Evolutionary conservation across 2,797 vertebrate species (phyloP), one percentile per base, ranked within the genome.

Genomic region (Allenopithecus nigroviridis): DNA sequence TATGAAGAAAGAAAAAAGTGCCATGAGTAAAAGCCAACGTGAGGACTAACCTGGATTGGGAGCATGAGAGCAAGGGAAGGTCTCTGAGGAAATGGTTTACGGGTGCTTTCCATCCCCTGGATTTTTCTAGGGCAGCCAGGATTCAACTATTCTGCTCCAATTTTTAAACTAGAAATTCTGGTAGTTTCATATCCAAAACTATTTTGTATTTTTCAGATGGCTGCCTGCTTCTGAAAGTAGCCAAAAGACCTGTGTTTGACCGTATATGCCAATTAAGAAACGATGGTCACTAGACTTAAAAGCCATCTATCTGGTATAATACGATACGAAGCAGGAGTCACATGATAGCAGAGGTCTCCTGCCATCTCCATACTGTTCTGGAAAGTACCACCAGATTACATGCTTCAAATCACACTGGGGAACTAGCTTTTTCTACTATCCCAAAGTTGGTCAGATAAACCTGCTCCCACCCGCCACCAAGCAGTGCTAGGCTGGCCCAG

Each of bases 201-300:
- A n/a, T n/a, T n/a, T n/a, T n/a, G 0, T 74, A 64, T 68, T 91
- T 68, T 95, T 21, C 80, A 95, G 59, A 78, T 78, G 68, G 75
- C n/a, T 61, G 74, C 21, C 88, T 84, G 30, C 46, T 92, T 57
- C 68, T 48, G 4, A 72, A 91, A 76, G 48, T 14, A 70, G 36
- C 36, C 79, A 43, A 26, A 95, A 96, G 76, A 75, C 50, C 74
- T 76, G 30, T 46, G 46, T 61, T 59, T 41, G 59, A 74, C 53
- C 7, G 30, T 1, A 2, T 50, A 36, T 9, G 43, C 41, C 72
- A 75, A 9, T 21, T 50, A 79, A 41, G 19, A 95, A 83, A 70
- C 22, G 3, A 9, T n/a, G 22, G 55, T 89, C 79, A 57, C n/a
- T 41, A 64, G 64, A 85, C 8, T 12, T 6, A 19, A 30, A 64